A percentile compares a stretch with the other conserved stretches of the same genome.
phyloP scores from a whole-genome alignment of 2,888 invertebrate species.

The Hypomecis atomaria region DNA sequence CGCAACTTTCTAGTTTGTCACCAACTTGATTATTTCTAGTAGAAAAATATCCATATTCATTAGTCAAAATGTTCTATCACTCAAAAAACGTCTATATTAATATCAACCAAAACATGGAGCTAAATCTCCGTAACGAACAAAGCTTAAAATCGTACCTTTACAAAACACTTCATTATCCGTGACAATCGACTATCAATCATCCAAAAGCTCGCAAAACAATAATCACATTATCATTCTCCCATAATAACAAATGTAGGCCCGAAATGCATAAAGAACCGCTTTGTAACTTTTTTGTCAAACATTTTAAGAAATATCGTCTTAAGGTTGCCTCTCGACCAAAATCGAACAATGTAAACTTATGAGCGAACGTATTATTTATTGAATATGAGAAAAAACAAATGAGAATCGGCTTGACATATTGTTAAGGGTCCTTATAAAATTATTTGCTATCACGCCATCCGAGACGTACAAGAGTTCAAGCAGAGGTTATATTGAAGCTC shows the following conservation, averaged over 20 bases:
- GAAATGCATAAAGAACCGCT: conserved; percentile 81
- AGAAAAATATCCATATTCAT: too few relatives aligned
- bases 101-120: conserved; percentile 27
- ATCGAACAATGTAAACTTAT: conserved; percentile 82
- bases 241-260: conserved; percentile 80
- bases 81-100: conserved; percentile 33
- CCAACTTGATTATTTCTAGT: too few relatives aligned
- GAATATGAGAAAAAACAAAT: conserved; percentile 74
- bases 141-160: conserved; percentile 63
- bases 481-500: conserved; percentile 55
- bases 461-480: conserved; percentile 58
- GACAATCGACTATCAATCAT: conserved; percentile 81
- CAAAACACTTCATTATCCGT: conserved; percentile 78
- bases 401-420: conserved; percentile 78
- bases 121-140: conserved; percentile 48
- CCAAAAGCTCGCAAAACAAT: conserved; percentile 80
- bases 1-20: too few relatives aligned
- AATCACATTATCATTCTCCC: conserved; percentile 83
- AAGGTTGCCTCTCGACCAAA: conserved; percentile 66
- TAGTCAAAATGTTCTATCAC: conserved; percentile 26
- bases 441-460: conserved; percentile 83
- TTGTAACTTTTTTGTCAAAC: conserved; percentile 68
- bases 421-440: conserved; percentile 81
- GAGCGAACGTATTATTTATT: conserved; percentile 80
- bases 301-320: conserved; percentile 77